Conservation (phyloP, 1,140 invertebrate species). For the Scaptomyza graminum region DNA sequence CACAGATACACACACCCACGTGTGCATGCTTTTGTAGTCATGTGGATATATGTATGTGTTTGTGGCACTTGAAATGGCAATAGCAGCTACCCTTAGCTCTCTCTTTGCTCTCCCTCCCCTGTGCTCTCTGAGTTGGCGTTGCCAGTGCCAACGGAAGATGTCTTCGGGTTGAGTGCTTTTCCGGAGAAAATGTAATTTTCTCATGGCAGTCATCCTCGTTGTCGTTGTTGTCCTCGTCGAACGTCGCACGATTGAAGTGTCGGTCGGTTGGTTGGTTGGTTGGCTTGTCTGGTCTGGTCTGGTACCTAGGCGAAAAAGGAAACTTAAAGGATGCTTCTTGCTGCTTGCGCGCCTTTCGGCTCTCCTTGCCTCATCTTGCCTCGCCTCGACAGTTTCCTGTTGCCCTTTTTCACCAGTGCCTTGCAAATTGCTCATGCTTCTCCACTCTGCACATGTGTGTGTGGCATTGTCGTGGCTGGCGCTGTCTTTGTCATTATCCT, state of each 20-base stretch:
- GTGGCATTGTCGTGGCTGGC: conserved; percentile 71
- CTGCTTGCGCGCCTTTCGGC: conserved; percentile 11
- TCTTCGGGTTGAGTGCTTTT: conserved; percentile 83
- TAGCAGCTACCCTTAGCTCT: conserved; percentile 51
- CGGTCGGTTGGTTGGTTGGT: conserved; percentile 43
- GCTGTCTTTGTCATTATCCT: conserved; percentile 81
- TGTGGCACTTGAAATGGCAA: conserved; percentile 62
- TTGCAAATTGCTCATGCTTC: conserved; percentile 79
- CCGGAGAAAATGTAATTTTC: conserved; percentile 83
- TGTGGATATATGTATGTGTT: conserved; percentile 25
- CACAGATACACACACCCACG: conserved; percentile 37
- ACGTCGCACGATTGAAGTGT: conserved; percentile 78
- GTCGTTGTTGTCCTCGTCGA: conserved; percentile 54
- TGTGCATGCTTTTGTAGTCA: conserved; percentile 38
- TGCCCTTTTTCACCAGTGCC: conserved; percentile 77
- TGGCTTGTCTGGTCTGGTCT: conserved; percentile 1
- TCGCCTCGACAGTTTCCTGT: conserved; percentile 68
- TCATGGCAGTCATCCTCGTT: conserved; percentile 68
- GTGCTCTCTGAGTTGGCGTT: conserved; percentile 48
- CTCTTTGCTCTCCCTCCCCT: conserved; percentile 12
- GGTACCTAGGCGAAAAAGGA: conserved; percentile 77
- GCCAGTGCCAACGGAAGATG: conserved; percentile 80
- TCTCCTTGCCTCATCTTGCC: too few relatives aligned
- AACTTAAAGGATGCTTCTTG: conserved; percentile 75
- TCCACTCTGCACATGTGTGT: conserved; percentile 35